A percentile compares a stretch with the other conserved stretches of the same genome.
Evolutionary conservation across 2,113 vertebrate species (phyloP).

Genomic region (Dasyprocta punctata): DNA sequence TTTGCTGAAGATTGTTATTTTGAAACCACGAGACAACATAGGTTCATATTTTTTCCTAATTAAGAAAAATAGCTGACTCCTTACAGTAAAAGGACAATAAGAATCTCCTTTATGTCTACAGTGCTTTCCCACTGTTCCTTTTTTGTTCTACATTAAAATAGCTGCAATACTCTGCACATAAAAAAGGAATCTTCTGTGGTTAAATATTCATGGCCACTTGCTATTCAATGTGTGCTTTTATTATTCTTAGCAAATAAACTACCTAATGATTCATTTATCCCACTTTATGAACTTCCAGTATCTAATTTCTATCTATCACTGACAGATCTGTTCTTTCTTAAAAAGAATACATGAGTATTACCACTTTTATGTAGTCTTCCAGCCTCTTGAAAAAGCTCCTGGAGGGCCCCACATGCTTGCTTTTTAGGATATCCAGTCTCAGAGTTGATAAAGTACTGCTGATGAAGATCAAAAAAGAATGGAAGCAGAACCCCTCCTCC

Average conservation of each 20-base stretch:
- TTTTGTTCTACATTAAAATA: background rate
- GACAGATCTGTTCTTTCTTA: background rate
- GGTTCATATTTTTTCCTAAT: conserved; percentile 42
- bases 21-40: background rate
- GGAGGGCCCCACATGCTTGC: background rate
- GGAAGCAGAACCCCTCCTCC: background rate
- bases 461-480: background rate
- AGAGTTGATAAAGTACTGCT: background rate
- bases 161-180: background rate
- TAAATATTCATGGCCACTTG: conserved; percentile 77
- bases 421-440: background rate
- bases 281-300: conserved; percentile 45
- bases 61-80: conserved; percentile 56
- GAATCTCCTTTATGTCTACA: background rate
- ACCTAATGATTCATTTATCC: conserved; percentile 77
- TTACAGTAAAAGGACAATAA: background rate
- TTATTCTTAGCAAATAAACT: conserved; percentile 77
- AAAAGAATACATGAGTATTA: conserved; percentile 6
- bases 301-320: conserved; percentile 56
- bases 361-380: background rate
- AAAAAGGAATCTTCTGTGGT: conserved; percentile 19
- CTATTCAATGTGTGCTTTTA: conserved; percentile 76
- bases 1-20: conserved; percentile 49
- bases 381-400: background rate
- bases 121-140: background rate